phyloP scores from a whole-genome alignment of 2,113 vertebrate species.

The Malurus alboscapulatus region DNA sequence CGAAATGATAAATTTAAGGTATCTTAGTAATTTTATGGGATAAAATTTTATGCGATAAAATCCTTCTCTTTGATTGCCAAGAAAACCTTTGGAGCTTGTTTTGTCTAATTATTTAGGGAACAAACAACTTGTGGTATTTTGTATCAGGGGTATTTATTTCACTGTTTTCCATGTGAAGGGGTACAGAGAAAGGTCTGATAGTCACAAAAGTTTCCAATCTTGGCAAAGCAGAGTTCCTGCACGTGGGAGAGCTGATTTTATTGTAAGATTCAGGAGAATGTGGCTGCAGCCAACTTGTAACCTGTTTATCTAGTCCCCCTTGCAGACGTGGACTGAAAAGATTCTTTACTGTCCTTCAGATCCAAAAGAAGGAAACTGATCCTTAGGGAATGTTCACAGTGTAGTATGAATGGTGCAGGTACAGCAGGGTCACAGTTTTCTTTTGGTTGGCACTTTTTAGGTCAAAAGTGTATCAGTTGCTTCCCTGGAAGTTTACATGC shows the following conservation, averaged over 20 bases:
- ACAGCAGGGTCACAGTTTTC: too few relatives aligned
- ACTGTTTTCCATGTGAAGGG: neutral
- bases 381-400: neutral
- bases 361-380: neutral
- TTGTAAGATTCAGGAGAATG: neutral
- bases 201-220: neutral
- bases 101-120: neutral
- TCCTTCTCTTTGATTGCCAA: neutral
- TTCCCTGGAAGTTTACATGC: neutral
- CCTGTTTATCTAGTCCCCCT: neutral
- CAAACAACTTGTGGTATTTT: neutral
- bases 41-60: neutral
- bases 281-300: neutral
- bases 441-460: neutral
- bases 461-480: neutral
- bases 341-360: neutral
- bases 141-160: neutral
- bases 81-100: neutral
- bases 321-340: neutral
- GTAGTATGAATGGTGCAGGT: fast-evolving
- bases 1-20: neutral
- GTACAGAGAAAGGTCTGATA: neutral
- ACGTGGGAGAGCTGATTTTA: neutral
- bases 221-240: neutral
- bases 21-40: neutral